phyloP scores from a whole-genome alignment of 2,113 vertebrate species.

The Neogale vison region DNA sequence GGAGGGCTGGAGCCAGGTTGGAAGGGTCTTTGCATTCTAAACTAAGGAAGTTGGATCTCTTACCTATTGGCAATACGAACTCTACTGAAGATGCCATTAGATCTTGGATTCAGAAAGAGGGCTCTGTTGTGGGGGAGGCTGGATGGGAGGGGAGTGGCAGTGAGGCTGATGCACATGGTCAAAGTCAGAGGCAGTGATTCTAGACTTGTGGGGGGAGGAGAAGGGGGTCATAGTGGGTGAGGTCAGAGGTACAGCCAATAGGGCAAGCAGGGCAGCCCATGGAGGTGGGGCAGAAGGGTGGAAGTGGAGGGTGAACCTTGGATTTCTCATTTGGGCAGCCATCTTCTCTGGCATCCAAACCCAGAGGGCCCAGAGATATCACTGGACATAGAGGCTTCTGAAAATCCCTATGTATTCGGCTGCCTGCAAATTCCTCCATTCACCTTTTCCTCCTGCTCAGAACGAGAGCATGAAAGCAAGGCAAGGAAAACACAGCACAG shows the following conservation, averaged over 20 bases:
- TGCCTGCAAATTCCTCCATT: background rate
- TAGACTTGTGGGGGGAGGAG: background rate
- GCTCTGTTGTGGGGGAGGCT: background rate
- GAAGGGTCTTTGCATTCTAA: background rate
- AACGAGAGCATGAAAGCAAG: background rate
- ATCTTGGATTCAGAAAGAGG: background rate
- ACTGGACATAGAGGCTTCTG: no score
- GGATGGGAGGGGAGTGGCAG: fast-evolving
- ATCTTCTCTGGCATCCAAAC: background rate
- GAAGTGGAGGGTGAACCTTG: fast-evolving
- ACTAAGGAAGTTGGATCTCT: background rate
- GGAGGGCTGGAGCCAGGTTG: background rate
- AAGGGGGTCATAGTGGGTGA: background rate
- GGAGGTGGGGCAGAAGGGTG: background rate
- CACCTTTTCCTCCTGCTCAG: background rate
- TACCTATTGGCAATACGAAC: background rate
- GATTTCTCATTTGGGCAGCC: background rate
- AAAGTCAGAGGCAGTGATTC: background rate
- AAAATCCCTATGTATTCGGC: background rate
- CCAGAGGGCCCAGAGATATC: background rate
- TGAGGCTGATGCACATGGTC: fast-evolving
- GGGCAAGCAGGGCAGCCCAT: fast-evolving
- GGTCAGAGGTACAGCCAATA: background rate
- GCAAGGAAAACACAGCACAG: background rate
- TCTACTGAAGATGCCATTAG: no score